Conservation (phyloP, 1,140 invertebrate genomes). For the Zophobas morio region DNA sequence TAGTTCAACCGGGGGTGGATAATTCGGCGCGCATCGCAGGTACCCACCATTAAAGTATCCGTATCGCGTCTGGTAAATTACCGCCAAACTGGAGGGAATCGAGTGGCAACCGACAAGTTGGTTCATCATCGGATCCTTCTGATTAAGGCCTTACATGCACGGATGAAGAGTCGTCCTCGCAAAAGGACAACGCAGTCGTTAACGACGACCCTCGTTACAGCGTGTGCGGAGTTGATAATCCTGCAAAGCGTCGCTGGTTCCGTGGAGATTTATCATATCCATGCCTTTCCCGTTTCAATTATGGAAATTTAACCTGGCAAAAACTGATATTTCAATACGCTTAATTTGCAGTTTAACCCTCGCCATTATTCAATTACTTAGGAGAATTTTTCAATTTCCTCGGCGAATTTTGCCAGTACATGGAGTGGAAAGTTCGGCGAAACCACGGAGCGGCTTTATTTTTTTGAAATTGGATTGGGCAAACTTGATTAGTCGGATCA, state of each 20-base stretch:
- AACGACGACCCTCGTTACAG: conserved; percentile 43
- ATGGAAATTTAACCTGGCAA: conserved; percentile 43
- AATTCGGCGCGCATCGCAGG: conserved; percentile 7
- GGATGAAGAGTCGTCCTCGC: conserved; percentile 32
- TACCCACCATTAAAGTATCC: conserved; percentile 35
- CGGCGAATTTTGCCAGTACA: neutral
- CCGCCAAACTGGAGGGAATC: conserved; percentile 30
- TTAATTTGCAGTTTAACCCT: conserved; percentile 42
- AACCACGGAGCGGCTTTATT: neutral
- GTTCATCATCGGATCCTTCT: conserved; percentile 1
- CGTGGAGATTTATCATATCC: conserved; percentile 47
- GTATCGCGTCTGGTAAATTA: conserved; percentile 17
- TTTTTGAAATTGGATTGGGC: conserved; percentile 6
- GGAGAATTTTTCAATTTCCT: conserved; percentile 23
- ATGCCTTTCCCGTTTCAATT: conserved; percentile 48
- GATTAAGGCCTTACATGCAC: conserved; percentile 38
- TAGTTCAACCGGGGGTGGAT: conserved; percentile 18
- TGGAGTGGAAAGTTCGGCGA: conserved; percentile 5
- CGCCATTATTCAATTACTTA: conserved; percentile 40
- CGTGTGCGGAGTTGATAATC: conserved; percentile 46
- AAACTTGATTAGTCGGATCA: conserved; percentile 39
- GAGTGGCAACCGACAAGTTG: conserved; percentile 21
- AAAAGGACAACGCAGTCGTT: conserved; percentile 38
- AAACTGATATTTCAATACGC: conserved; percentile 37
- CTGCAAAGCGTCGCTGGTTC: conserved; percentile 34